Conservation (phyloP, 2,888 invertebrate genomes). For the Abscondita cerata region DNA sequence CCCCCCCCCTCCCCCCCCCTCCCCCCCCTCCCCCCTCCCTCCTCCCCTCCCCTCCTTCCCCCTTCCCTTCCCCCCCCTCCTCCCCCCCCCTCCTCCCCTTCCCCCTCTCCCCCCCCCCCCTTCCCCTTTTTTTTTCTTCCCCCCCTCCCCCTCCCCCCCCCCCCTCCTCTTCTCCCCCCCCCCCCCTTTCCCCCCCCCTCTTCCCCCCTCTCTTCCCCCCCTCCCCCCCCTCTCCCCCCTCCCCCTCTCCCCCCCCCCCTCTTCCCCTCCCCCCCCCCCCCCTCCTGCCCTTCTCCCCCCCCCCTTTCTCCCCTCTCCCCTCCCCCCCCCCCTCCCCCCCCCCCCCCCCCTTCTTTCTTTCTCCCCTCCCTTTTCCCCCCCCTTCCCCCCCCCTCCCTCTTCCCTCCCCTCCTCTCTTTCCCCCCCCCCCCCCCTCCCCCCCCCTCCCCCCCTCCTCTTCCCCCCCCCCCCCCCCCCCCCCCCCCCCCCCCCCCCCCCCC, state of each 20-base stretch:
- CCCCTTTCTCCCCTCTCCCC: not conserved
- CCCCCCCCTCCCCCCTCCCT: not conserved
- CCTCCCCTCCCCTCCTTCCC: not conserved
- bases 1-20: constrained; percentile 4
- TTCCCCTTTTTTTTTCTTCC: not conserved
- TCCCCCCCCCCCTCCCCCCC: not conserved
- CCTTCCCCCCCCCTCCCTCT: not conserved
- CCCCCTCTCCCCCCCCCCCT: not conserved
- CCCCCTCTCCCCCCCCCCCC: not conserved
- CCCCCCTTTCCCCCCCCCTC: not conserved
- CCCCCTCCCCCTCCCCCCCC: not conserved
- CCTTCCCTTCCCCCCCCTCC: not conserved
- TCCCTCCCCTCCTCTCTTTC: not conserved
- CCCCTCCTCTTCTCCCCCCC: not conserved
- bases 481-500: not conserved
- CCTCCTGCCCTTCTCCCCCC: not conserved
- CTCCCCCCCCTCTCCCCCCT: not conserved
- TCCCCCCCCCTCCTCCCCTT: not conserved
- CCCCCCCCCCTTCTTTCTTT: not conserved
- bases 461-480: not conserved
- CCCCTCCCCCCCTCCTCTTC: not conserved
- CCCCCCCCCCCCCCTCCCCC: not conserved
- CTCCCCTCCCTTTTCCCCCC: not conserved
- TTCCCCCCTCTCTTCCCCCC: not conserved
- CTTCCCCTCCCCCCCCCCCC: not conserved